A percentile compares a stretch with the other conserved stretches of the same genome.
Conservation (phyloP, 2,888 invertebrate genomes). For the Chymomyza fuscimana region DNA sequence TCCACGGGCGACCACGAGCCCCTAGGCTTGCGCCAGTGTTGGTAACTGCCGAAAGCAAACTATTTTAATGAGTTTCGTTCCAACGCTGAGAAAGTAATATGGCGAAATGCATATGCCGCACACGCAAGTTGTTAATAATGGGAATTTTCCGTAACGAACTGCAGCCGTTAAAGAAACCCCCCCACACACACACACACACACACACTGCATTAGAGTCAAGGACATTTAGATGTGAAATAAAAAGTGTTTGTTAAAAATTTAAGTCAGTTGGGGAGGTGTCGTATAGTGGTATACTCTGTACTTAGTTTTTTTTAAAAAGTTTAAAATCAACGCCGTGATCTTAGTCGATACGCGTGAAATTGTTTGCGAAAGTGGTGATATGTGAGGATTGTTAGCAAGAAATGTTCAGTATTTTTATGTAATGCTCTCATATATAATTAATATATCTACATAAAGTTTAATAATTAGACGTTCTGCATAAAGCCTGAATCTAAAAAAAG, state of each 20-base stretch:
- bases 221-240: constrained; percentile 45
- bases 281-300: too few species aligned
- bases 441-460: too few species aligned
- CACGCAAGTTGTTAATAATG: constrained; percentile 60
- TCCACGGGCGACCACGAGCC: constrained; percentile 2
- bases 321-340: too few species aligned
- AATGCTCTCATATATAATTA: too few species aligned
- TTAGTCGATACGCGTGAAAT: too few species aligned
- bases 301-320: too few species aligned
- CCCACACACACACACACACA: constrained; percentile 17
- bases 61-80: constrained; percentile 57
- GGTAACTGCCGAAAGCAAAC: constrained; percentile 35
- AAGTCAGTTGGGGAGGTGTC: too few species aligned
- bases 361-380: too few species aligned
- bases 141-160: constrained; percentile 39
- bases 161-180: constrained; percentile 42
- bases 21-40: constrained; percentile 32
- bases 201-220: constrained; percentile 61
- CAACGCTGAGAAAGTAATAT: constrained; percentile 36
- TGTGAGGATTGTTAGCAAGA: too few species aligned
- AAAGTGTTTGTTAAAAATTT: background rate
- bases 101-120: constrained; percentile 52
- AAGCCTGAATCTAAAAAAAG: too few species aligned
- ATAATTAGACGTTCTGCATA: too few species aligned
- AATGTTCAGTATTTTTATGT: too few species aligned